Percentiles rank a stretch among this genome's conserved stretches.
Evolutionary conservation across 2,113 vertebrate genomes (phyloP).

Genomic region (Calcarius ornatus): DNA sequence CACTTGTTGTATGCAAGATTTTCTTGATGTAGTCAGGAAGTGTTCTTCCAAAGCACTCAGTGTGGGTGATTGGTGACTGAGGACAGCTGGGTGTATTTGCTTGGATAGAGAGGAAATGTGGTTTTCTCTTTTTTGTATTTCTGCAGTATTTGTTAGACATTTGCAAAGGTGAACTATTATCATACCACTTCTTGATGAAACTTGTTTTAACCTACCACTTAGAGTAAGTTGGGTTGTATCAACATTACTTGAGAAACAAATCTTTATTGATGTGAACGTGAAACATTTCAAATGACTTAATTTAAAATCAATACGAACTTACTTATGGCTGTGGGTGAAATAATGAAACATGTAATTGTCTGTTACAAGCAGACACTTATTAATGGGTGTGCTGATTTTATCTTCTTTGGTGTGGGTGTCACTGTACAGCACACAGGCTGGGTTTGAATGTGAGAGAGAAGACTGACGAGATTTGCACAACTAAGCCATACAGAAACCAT

Average conservation of each 20-base stretch:
- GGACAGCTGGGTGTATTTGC: not conserved
- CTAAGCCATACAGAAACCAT: not conserved
- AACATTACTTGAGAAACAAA: not conserved
- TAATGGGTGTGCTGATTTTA: not conserved
- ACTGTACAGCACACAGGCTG: not conserved
- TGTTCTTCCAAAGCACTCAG: not conserved
- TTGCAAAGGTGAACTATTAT: not conserved
- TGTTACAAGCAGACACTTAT: not conserved
- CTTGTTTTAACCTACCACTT: not conserved
- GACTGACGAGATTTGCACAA: not conserved
- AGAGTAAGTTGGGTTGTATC: not conserved
- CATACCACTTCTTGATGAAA: not conserved
- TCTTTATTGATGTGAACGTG: not conserved
- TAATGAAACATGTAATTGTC: not conserved
- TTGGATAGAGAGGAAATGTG: not conserved
- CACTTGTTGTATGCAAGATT: not conserved
- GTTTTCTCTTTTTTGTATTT: not conserved
- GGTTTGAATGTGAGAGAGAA: not conserved
- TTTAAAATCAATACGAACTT: not conserved
- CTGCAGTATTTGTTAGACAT: not conserved
- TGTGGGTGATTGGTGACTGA: not conserved
- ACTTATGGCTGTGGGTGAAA: not conserved
- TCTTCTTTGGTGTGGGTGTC: not conserved
- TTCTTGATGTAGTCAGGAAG: not conserved
- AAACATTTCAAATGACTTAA: not conserved